These are phyloP conservation scores for Cheilinus undulatus DNA, from an alignment of 2,113 vertebrate genomes.

Conservation along the genomic window DNA sequence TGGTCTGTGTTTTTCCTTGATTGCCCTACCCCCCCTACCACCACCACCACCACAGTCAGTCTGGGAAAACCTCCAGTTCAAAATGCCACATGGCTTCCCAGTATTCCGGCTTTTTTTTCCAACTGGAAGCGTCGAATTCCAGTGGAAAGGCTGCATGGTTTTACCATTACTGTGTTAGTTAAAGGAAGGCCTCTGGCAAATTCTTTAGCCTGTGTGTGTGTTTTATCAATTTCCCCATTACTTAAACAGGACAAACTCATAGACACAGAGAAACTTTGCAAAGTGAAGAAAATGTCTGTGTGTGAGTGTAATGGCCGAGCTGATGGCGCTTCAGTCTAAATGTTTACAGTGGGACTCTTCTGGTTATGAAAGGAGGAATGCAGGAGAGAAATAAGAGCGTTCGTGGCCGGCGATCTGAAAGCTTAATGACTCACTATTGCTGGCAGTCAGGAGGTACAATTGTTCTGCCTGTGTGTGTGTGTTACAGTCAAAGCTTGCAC, in stretches of 20 bases:
- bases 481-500: conserved; percentile 45
- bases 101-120: conserved; percentile 66
- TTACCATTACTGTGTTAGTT: conserved; percentile 28
- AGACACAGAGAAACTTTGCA: conserved; percentile 38
- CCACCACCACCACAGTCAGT: conserved; percentile 24
- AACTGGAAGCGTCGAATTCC: conserved; percentile 63
- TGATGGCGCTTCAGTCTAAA: conserved; percentile 74
- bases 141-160: conserved; percentile 36
- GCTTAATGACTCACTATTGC: conserved; percentile 71
- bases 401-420: conserved; percentile 61
- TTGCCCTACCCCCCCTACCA: conserved; percentile 1
- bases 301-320: conserved; percentile 48
- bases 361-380: conserved; percentile 73
- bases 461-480: conserved; percentile 38
- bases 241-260: conserved; percentile 23
- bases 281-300: conserved; percentile 23
- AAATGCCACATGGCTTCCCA: conserved; percentile 70
- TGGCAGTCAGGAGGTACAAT: conserved; percentile 65
- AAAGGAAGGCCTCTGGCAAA: conserved; percentile 47
- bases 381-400: conserved; percentile 47
- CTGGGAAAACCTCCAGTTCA: conserved; percentile 69
- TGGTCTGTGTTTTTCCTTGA: conserved; percentile 47
- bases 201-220: conserved; percentile 38
- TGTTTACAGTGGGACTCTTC: conserved; percentile 75
- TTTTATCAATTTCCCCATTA: conserved; percentile 50